Base-by-base conservation (phyloP, 2,888 invertebrate genomes). In the Orchestes rusci region DNA sequence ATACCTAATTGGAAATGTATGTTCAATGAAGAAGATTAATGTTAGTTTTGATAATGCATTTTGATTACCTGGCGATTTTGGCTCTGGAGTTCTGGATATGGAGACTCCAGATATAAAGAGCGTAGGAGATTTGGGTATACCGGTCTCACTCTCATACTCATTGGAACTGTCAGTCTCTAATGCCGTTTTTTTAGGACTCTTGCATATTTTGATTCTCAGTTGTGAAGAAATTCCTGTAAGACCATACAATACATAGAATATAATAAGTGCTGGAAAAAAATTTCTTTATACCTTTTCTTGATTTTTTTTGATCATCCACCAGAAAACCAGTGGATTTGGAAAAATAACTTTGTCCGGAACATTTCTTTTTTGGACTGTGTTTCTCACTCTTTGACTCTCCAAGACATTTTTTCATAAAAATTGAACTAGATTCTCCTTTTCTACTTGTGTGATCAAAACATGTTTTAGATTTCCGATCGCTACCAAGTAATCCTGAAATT, bases 41-140 rank as follows among this genome's bases (percentile, higher is more conserved):
- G n/a, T n/a, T 15, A 2, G 2, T 3, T 17, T 17, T 15, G 3
- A 15, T 13, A 15, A 8, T 17, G n/a, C 8, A 8, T 17, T 37
- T 38, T 28, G 13, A 5, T 37, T 50, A 52, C 52, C 67, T 15
- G 70, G 67, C 16, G 66, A 67, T 56, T 71, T 70, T 19, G 73
- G 72, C 61, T 73, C 73, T 8, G 73, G 71, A 4, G 73, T 73
- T 16, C 75, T 64, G 27, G 71, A 73, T 52, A 75, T 75, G n/a
- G 74, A 73, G 7, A 75, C 74, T 16, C 75, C 75, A 16, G 73
- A 73, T 48, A 75, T 75, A 57, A 72, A 74, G n/a, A 75, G 59
- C 1, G 75, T 75, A 7, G 75, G 74, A 2, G 73, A 73, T 56
- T 73, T 73, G 8, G 74, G 74, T 34, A 74, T 73, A 2, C 74